Percentiles rank a stretch among this genome's conserved stretches.
These are phyloP conservation scores for Apamea epomidion DNA, from an alignment of 2,888 invertebrate species.

Conservation along the genomic window DNA sequence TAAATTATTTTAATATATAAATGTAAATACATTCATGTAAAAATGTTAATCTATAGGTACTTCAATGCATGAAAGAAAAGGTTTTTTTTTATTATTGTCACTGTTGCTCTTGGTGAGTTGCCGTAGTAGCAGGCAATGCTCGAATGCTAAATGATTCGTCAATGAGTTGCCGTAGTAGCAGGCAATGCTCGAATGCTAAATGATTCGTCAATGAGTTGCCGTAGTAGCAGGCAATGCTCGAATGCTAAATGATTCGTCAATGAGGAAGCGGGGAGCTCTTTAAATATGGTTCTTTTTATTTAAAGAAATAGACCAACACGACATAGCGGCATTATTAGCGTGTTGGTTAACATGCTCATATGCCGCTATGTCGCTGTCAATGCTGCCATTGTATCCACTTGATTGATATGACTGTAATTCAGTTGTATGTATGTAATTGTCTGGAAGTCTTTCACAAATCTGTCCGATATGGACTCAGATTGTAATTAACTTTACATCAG, in stretches of 20 bases:
- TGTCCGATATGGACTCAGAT: conserved; percentile 5
- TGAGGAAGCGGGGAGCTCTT: background rate
- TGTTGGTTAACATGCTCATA: background rate
- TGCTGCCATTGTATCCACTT: background rate
- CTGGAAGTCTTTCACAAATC: conserved; percentile 1
- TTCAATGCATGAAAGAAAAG: no score
- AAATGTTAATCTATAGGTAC: no score
- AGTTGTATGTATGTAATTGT: background rate
- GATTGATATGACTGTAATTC: conserved; percentile 16
- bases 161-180: background rate
- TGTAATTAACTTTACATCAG: conserved; percentile 42
- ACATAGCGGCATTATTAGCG: background rate
- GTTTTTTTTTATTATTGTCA: conserved; percentile 8
- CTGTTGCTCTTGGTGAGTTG: conserved; percentile 9
- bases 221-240: background rate
- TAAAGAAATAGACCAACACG: background rate
- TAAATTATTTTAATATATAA: no score
- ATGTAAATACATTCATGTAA: no score
- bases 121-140: background rate
- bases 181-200: background rate
- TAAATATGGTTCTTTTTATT: background rate
- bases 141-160: background rate
- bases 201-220: background rate
- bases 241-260: background rate
- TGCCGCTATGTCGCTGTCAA: background rate